Conservation (phyloP, 1,140 invertebrate species). For the Pissodes strobi region DNA sequence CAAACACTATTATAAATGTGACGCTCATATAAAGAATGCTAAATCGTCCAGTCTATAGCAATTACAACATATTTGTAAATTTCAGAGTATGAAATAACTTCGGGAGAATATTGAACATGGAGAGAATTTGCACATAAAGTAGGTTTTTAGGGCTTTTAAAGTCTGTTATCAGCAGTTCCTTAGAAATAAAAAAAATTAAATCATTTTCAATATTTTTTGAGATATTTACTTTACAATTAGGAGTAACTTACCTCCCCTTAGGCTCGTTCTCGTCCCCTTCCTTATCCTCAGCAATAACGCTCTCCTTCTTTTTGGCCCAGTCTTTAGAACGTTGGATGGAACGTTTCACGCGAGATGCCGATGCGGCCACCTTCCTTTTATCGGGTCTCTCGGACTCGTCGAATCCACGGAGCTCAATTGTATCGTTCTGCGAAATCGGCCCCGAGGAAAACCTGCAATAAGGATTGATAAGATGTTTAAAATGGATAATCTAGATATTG, state of each 20-base stretch:
- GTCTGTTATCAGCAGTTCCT: no score
- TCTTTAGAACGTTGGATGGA: slow-evolving; percentile 38
- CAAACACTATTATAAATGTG: no score
- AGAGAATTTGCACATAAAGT: no score
- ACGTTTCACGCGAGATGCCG: slow-evolving; percentile 55
- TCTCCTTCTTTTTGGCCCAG: slow-evolving; percentile 42
- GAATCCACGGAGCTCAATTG: slow-evolving; percentile 91
- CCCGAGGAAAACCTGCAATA: slow-evolving; percentile 75
- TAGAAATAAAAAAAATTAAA: no score
- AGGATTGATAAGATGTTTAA: background rate
- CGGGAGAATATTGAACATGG: no score
- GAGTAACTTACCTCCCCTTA: slow-evolving; percentile 16
- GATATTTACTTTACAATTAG: no score
- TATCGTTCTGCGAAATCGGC: slow-evolving; percentile 87
- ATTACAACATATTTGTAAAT: no score
- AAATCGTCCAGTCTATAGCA: no score
- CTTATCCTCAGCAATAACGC: slow-evolving; percentile 40
- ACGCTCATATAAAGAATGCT: no score
- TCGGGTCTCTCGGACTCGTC: slow-evolving; percentile 65
- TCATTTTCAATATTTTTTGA: no score
- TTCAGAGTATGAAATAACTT: no score
- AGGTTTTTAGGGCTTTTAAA: no score
- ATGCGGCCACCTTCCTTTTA: slow-evolving; percentile 55
- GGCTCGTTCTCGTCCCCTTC: slow-evolving; percentile 25
- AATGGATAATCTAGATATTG: background rate